A percentile compares a stretch with the other conserved stretches of the same genome.
phyloP scores from a whole-genome alignment of 2,113 vertebrate genomes.

The Onychostoma macrolepis region DNA sequence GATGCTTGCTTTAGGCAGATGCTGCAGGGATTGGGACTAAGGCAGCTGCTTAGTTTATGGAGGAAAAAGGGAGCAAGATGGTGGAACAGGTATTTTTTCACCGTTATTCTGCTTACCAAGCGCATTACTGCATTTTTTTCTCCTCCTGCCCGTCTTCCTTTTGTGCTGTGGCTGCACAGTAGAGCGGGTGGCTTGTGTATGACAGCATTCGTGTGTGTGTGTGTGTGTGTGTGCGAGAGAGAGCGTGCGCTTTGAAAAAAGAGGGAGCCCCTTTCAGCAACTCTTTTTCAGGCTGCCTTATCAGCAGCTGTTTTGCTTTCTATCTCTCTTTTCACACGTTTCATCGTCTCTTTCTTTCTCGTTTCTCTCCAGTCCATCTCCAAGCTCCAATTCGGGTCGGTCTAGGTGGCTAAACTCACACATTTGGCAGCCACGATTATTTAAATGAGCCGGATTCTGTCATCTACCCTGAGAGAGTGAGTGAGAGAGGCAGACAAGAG shows the following conservation, averaged over 20 bases:
- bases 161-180: slow-evolving; percentile 65
- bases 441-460: slow-evolving; percentile 21
- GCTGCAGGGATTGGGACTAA: slow-evolving; percentile 80
- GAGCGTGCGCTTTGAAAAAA: slow-evolving; percentile 47
- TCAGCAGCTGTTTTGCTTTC: slow-evolving; percentile 57
- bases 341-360: not conserved
- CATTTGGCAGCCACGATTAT: slow-evolving; percentile 36
- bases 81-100: slow-evolving; percentile 85
- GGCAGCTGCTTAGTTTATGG: slow-evolving; percentile 85
- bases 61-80: slow-evolving; percentile 83
- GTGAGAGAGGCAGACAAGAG: not conserved
- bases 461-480: not conserved
- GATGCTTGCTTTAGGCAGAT: slow-evolving; percentile 82
- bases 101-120: slow-evolving; percentile 68
- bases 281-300: slow-evolving; percentile 52
- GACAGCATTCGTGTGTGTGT: slow-evolving; percentile 16
- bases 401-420: slow-evolving; percentile 34
- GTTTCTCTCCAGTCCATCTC: slow-evolving; percentile 18
- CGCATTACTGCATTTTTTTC: slow-evolving; percentile 52
- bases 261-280: slow-evolving; percentile 53
- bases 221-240: slow-evolving; percentile 36
- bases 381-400: slow-evolving; percentile 18
- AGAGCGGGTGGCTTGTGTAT: slow-evolving; percentile 50
- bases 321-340: slow-evolving; percentile 11
- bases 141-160: slow-evolving; percentile 33